Base-by-base conservation (phyloP, 2,888 invertebrate genomes). In the Eristalis pertinax region DNA sequence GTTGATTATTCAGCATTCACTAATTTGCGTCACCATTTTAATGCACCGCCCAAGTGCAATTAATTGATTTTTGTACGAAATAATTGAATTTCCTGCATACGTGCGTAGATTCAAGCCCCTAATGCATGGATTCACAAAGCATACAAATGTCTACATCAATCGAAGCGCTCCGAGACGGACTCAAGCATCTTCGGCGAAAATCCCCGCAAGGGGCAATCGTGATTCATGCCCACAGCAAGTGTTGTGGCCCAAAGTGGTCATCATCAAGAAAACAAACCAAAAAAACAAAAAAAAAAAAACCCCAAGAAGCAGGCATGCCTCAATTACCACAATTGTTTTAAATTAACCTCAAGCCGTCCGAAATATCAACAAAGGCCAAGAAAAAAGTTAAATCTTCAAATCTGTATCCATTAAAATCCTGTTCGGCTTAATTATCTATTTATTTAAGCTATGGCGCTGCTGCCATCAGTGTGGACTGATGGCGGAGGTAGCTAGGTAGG, bases 321-420 rank as follows among this genome's bases (percentile, higher is more conserved):
- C 50, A 50, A 50, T 50, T 50, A 50, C 19, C 50, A 19, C 50
- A 8, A 50, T 50, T 50, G 50, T 50, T 8, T 50, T 19, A 50
- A 50, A 50, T 50, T 50, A 50, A 50, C 50, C 50, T 50, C 19
- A 50, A 50, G 50, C 50, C 19, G 19, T 50, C 50, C 50, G 50
- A 50, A 19, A 50, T 22, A 50, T 19, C 50, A 50, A 50, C 50
- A 50, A 50, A 50, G 7, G 19, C 50, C 50, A 19, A 38, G 38
- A 38, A 50, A 50, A 50, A 50, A 19, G 8, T 19, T 19, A 50
- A 50, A 50, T 50, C 50, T 50, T 50, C 50, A 50, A 50, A 50
- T 50, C 19, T 50, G 50, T 62, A 62, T 67, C 62, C 19, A 63
- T 83, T 77, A 83, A 68, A 72, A 63, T 74, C 74, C 74, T 74